A percentile compares a stretch with the other conserved stretches of the same genome.
Evolutionary conservation across 92 coral and sea anemone species (phyloP).

Genomic region (Virgularia gustaviana): DNA sequence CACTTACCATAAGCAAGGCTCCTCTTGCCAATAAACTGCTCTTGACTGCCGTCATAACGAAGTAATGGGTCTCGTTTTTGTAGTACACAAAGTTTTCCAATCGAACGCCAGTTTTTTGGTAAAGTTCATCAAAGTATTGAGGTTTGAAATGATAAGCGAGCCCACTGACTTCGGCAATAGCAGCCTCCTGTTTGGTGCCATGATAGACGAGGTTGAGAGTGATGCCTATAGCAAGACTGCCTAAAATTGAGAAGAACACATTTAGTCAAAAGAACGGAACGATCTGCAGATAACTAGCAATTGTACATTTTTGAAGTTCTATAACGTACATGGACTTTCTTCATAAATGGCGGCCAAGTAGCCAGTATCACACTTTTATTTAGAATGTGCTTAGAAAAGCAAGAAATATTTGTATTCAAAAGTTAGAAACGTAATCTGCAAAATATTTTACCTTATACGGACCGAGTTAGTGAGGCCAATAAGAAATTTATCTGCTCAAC

Average conservation of each 20-base stretch:
- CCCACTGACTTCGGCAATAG: constrained; percentile 85
- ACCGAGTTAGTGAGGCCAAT: too few relatives aligned
- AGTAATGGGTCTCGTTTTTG: constrained; percentile 96
- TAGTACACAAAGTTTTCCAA: constrained; percentile 94
- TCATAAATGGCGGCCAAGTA: too few relatives aligned
- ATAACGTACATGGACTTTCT: not conserved
- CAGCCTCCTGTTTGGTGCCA: constrained; percentile 66
- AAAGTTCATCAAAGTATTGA: constrained; percentile 71
- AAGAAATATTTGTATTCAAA: too few relatives aligned
- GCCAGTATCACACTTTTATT: too few relatives aligned
- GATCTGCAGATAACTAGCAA: not conserved
- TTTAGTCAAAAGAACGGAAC: not conserved
- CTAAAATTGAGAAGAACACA: constrained; percentile 21
- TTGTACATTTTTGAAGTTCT: not conserved
- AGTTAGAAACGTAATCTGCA: too few relatives aligned
- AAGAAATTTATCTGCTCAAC: too few relatives aligned
- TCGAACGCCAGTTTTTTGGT: constrained; percentile 62
- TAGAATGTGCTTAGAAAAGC: too few relatives aligned
- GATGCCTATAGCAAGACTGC: constrained; percentile 88
- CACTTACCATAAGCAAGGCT: constrained; percentile 67
- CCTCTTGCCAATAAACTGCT: constrained; percentile 77
- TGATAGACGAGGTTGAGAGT: constrained; percentile 88
- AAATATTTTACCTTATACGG: too few relatives aligned
- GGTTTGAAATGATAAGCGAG: constrained; percentile 96
- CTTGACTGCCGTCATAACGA: constrained; percentile 94